phyloP scores from a whole-genome alignment of 2,113 vertebrate species.

The Aepyceros melampus region DNA sequence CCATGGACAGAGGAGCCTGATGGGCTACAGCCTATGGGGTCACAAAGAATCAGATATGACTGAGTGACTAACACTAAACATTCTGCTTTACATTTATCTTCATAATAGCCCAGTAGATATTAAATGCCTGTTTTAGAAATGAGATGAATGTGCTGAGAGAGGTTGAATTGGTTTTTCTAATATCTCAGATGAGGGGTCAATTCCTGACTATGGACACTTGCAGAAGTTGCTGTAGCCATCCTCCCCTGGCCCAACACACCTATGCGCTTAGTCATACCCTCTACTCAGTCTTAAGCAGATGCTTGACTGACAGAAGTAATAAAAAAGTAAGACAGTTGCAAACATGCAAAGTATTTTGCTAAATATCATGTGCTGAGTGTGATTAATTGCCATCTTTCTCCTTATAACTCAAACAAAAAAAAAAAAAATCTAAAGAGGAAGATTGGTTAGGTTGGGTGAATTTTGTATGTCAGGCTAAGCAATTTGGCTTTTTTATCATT shows the following conservation, averaged over 20 bases:
- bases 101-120: neutral
- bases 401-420: neutral
- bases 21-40: neutral
- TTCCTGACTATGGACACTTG: neutral
- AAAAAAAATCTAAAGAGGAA: neutral
- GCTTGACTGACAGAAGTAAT: neutral
- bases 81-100: neutral
- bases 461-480: neutral
- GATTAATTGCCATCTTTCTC: neutral
- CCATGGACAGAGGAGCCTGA: neutral
- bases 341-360: neutral
- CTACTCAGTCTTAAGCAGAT: neutral
- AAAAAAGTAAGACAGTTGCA: neutral
- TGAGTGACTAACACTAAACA: neutral
- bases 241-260: neutral
- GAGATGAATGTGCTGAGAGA: neutral
- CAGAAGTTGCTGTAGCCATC: neutral
- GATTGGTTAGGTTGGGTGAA: neutral
- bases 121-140: neutral
- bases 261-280: neutral
- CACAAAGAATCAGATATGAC: neutral
- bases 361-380: neutral
- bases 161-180: neutral
- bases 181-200: neutral
- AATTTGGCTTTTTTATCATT: neutral